These are phyloP conservation scores for Zelostemma sp. DNA, from an alignment of 1,140 invertebrate genomes.

Conservation along the genomic window DNA sequence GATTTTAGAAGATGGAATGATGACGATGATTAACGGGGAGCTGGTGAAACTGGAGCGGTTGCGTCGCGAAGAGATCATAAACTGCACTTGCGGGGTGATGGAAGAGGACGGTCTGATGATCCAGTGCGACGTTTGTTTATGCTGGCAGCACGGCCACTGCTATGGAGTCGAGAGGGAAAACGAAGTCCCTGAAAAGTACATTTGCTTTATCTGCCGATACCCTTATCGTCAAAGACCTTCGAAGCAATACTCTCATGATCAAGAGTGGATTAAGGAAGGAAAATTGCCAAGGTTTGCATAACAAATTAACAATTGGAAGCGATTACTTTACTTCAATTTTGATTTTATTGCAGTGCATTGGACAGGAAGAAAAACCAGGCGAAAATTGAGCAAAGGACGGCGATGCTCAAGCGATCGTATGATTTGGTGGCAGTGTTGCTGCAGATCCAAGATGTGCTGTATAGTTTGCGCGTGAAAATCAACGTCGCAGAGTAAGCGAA, in stretches of 20 bases:
- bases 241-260: conserved; percentile 83
- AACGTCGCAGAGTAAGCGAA: conserved; percentile 80
- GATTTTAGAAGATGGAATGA: conserved; percentile 59
- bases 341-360: too few relatives aligned
- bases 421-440: conserved; percentile 80
- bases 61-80: conserved; percentile 82
- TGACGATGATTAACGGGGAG: conserved; percentile 67
- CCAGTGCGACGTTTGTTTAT: conserved; percentile 93
- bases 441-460: conserved; percentile 77
- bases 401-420: conserved; percentile 76
- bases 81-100: conserved; percentile 84
- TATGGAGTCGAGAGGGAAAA: conserved; percentile 85
- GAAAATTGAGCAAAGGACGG: conserved; percentile 63
- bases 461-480: conserved; percentile 81
- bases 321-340: too few relatives aligned
- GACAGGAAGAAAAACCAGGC: conserved; percentile 65
- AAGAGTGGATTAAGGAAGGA: conserved; percentile 89
- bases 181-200: conserved; percentile 90
- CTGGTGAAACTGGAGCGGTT: conserved; percentile 66
- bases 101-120: conserved; percentile 97
- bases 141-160: conserved; percentile 94
- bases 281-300: conserved; percentile 74
- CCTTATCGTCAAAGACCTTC: conserved; percentile 79
- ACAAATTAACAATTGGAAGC: too few relatives aligned
- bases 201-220: conserved; percentile 89